phyloP scores from a whole-genome alignment of 2,888 invertebrate genomes.

The Amiota mariae region DNA sequence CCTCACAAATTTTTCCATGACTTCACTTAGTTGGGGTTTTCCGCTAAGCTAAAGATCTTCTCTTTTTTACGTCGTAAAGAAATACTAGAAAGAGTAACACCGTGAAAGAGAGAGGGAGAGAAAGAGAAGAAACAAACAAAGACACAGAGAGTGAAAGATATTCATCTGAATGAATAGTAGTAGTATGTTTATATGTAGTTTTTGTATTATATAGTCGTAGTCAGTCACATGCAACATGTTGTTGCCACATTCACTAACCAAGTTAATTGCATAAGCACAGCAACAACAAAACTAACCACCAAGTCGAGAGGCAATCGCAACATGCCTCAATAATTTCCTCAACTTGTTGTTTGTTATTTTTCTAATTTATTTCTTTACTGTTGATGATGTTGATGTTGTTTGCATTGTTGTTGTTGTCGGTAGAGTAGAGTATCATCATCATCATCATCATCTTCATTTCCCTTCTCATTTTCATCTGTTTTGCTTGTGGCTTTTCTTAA shows the following conservation, averaged over 20 bases:
- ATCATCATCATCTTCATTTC: background rate
- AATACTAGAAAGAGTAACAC: background rate
- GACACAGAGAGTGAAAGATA: background rate
- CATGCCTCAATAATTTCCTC: constrained; percentile 57
- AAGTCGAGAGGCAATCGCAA: constrained; percentile 29
- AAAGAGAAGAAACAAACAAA: background rate
- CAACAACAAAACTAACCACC: background rate
- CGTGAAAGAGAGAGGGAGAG: too few relatives aligned
- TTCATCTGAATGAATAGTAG: background rate
- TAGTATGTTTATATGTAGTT: background rate
- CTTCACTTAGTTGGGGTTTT: background rate
- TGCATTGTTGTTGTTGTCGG: background rate
- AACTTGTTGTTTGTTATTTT: constrained; percentile 36
- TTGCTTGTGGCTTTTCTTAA: constrained; percentile 8
- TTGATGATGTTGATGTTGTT: background rate
- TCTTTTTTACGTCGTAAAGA: too few relatives aligned
- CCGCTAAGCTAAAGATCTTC: constrained; percentile 15
- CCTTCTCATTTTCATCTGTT: constrained; percentile 21
- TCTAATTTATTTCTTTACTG: background rate
- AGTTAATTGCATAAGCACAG: constrained; percentile 61
- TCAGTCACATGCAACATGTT: constrained; percentile 49
- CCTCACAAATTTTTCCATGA: background rate
- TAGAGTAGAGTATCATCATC: background rate
- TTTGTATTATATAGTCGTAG: constrained; percentile 16
- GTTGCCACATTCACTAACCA: constrained; percentile 54